phyloP scores from a whole-genome alignment of 2,113 vertebrate species.

The Oxyura jamaicensis region DNA sequence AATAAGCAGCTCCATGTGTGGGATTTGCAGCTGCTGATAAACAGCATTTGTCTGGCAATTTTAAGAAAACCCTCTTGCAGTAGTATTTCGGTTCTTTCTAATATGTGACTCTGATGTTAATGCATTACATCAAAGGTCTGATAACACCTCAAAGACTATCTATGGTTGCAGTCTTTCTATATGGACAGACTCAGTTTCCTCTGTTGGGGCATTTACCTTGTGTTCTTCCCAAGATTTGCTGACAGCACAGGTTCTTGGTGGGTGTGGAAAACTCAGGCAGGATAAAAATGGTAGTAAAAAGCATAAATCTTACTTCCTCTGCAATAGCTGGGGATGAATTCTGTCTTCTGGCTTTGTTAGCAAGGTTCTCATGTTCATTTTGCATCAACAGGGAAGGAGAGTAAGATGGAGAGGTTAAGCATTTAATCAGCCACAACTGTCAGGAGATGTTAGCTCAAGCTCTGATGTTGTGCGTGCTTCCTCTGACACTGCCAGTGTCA shows the following conservation, averaged over 20 bases:
- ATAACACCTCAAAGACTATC: neutral
- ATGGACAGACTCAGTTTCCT: neutral
- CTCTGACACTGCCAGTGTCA: neutral
- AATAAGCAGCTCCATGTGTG: neutral
- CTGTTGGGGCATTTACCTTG: neutral
- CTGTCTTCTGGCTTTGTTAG: neutral
- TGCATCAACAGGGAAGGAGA: neutral
- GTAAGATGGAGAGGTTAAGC: neutral
- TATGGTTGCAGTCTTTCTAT: neutral
- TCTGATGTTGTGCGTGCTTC: neutral
- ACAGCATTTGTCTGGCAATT: neutral
- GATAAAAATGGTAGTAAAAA: neutral
- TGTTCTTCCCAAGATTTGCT: neutral
- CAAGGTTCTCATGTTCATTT: neutral
- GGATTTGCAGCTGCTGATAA: neutral
- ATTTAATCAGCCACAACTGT: slow-evolving; percentile 28
- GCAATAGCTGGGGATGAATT: neutral
- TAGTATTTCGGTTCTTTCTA: neutral
- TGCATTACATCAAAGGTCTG: neutral
- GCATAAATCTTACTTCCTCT: neutral
- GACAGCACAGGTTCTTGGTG: neutral
- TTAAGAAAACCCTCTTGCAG: neutral
- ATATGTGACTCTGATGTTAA: neutral
- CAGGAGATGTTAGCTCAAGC: neutral
- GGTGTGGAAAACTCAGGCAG: neutral